These are phyloP conservation scores for Cyphomyrus discorhynchus DNA, from an alignment of 2,113 vertebrate species.

Conservation along the genomic window DNA sequence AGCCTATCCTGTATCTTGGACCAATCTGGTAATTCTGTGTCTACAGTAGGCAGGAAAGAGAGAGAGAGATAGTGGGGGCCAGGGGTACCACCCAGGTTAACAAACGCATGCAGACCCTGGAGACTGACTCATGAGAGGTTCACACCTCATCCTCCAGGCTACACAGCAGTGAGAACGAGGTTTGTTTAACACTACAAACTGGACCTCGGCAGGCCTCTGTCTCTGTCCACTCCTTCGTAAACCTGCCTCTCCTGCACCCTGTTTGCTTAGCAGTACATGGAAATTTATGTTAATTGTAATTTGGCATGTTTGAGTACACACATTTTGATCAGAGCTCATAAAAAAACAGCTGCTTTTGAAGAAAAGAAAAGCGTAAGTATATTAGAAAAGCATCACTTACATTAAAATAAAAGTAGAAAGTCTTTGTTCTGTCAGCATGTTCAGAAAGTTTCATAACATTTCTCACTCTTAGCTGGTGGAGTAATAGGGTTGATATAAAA, in stretches of 20 bases:
- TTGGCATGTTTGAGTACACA: conserved; percentile 81
- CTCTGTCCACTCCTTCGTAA: conserved; percentile 58
- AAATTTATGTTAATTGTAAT: conserved; percentile 64
- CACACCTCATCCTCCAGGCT: conserved; percentile 48
- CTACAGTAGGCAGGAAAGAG: conserved; percentile 20
- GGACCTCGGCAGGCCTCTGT: conserved; percentile 47
- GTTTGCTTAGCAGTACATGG: conserved; percentile 79
- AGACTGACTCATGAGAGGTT: background rate
- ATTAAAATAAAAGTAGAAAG: conserved; percentile 29
- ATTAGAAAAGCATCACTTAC: conserved; percentile 30
- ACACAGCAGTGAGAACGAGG: conserved; percentile 21
- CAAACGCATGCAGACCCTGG: background rate
- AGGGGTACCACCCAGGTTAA: background rate
- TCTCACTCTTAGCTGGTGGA: conserved; percentile 13
- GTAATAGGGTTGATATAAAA: conserved; percentile 14
- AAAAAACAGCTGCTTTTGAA: conserved; percentile 73
- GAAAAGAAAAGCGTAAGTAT: conserved; percentile 34
- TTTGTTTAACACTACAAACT: background rate
- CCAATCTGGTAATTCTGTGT: background rate
- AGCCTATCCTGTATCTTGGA: background rate
- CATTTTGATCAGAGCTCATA: conserved; percentile 83
- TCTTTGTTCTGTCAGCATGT: conserved; percentile 32
- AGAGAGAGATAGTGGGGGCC: conserved; percentile 35
- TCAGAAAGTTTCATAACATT: conserved; percentile 47
- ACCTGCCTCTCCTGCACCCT: conserved; percentile 74